phyloP scores from a whole-genome alignment of 2,888 invertebrate genomes.

The Erebia palarica region DNA sequence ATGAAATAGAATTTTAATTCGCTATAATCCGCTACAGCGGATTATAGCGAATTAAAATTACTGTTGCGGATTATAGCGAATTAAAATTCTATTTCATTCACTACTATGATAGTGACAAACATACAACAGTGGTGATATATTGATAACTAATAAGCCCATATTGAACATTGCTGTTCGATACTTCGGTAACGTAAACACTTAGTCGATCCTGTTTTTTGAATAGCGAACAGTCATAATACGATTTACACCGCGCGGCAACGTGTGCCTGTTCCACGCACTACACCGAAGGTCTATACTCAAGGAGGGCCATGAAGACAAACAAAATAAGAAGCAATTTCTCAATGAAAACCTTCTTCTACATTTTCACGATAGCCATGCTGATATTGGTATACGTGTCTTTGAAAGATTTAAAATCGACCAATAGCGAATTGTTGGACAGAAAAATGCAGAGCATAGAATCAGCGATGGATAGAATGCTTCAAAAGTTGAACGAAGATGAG shows the following conservation, averaged over 20 bases:
- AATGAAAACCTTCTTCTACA: slow-evolving; percentile 34
- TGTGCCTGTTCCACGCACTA: not conserved
- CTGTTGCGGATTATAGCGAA: no score
- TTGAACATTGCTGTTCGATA: not conserved
- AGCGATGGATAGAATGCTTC: not conserved
- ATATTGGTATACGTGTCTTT: slow-evolving; percentile 33
- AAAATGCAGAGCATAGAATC: slow-evolving; percentile 5
- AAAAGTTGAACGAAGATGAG: slow-evolving; percentile 11
- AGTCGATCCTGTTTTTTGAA: slow-evolving; percentile 3
- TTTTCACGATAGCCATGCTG: slow-evolving; percentile 25
- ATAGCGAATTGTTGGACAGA: not conserved
- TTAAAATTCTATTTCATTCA: no score
- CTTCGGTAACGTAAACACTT: slow-evolving; percentile 1
- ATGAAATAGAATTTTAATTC: no score
- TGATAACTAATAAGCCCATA: no score
- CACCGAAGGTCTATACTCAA: not conserved
- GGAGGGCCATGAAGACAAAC: slow-evolving; percentile 11
- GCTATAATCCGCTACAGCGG: no score
- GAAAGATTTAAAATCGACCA: slow-evolving; percentile 17
- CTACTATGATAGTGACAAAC: no score
- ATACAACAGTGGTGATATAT: no score
- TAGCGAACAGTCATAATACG: slow-evolving; percentile 1
- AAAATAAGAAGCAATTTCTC: slow-evolving; percentile 33
- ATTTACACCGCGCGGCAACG: not conserved
- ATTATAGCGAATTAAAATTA: no score